Evolutionary conservation across 2,888 invertebrate genomes (phyloP).

Genomic region (Vesta saturnalis): DNA sequence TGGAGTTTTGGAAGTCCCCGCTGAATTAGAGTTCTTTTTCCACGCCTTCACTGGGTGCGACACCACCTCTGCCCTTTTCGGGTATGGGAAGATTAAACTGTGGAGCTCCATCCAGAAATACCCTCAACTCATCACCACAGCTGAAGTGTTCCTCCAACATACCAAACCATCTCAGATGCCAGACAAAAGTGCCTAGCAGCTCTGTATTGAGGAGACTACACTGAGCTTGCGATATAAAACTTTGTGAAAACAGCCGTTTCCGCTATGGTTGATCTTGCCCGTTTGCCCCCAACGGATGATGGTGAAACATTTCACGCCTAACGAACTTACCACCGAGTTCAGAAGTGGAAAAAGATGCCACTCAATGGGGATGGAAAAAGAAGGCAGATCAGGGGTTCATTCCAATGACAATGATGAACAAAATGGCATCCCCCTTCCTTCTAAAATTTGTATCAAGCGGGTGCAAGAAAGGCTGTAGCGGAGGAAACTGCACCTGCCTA

Average conservation of each 20-base stretch:
- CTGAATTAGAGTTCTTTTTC: no score
- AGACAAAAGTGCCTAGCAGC: not conserved
- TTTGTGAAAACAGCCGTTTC: not conserved
- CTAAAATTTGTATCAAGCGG: not conserved
- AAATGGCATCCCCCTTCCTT: constrained; percentile 16
- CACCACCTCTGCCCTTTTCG: no score
- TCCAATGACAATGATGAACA: constrained; percentile 21
- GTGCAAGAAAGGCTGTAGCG: not conserved
- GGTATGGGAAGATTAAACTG: no score
- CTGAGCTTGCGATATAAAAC: not conserved
- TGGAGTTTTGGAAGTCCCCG: no score
- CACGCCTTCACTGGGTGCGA: no score
- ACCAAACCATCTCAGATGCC: not conserved
- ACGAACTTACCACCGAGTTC: constrained; percentile 28
- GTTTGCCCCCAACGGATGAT: constrained; percentile 9
- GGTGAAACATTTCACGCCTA: constrained; percentile 13
- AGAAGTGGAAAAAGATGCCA: constrained; percentile 17
- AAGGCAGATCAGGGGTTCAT: constrained; percentile 21
- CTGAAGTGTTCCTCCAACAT: not conserved
- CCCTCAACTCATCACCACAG: no score
- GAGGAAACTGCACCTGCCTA: no score
- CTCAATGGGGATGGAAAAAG: constrained; percentile 26
- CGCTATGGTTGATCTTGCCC: not conserved
- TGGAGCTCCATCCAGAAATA: no score
- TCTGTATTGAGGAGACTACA: no score